Percentiles rank a stretch among this genome's conserved stretches.
Conservation (phyloP, 2,888 invertebrate species). For the Lycophotia porphyrea region DNA sequence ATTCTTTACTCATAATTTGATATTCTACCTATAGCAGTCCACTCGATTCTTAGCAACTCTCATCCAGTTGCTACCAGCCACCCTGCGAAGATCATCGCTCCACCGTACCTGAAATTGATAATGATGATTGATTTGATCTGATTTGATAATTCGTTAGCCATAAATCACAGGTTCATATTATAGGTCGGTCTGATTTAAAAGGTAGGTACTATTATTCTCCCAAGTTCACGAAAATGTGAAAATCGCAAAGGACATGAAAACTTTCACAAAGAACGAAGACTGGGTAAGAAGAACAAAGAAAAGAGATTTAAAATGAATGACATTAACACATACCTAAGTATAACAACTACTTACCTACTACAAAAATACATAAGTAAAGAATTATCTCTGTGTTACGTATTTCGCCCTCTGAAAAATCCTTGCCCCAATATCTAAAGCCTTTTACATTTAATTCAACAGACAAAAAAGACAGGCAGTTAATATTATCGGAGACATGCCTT, state of each 20-base stretch:
- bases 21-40: no score
- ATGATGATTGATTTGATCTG: no score
- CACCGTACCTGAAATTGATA: no score
- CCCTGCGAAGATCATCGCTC: no score
- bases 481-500: slow-evolving; percentile 70
- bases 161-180: neutral
- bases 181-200: no score
- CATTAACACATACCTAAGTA: neutral
- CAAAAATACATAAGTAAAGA: slow-evolving; percentile 4
- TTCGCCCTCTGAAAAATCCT: slow-evolving; percentile 34
- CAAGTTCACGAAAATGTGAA: neutral
- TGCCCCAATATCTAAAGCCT: slow-evolving; percentile 47
- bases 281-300: neutral
- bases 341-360: neutral
- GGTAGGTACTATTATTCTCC: no score
- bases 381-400: slow-evolving; percentile 14
- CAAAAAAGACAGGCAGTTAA: slow-evolving; percentile 65
- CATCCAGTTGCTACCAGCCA: no score
- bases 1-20: neutral
- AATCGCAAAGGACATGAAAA: neutral
- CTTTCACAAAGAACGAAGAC: neutral
- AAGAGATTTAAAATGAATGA: neutral
- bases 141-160: no score
- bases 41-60: no score
- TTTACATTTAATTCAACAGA: slow-evolving; percentile 58